Evolutionary conservation across 2,888 invertebrate genomes (phyloP).

Genomic region (Mechanitis messenoides): DNA sequence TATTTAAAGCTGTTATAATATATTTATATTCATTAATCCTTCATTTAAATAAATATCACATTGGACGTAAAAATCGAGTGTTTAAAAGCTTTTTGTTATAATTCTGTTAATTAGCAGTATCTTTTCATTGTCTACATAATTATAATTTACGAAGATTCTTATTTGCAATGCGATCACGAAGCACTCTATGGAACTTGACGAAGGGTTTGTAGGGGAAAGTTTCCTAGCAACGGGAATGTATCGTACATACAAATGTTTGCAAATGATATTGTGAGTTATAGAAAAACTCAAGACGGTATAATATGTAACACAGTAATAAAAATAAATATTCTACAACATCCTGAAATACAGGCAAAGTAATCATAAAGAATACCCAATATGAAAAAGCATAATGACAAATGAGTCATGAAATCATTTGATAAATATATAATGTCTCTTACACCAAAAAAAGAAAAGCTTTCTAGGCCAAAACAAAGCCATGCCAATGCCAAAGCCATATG

Average conservation of each 20-base stretch:
- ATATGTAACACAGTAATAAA: neutral
- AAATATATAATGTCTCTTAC: no score
- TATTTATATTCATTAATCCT: no score
- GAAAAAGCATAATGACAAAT: no score
- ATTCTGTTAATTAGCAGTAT: constrained; percentile 1
- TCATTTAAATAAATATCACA: no score
- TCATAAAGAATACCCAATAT: no score
- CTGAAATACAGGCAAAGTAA: neutral
- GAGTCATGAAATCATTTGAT: no score
- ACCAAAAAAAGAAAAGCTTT: no score
- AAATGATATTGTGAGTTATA: constrained; percentile 26
- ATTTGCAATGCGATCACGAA: constrained; percentile 67
- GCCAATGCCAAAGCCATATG: no score
- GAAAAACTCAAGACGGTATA: constrained; percentile 6
- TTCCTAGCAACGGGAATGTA: constrained; percentile 47
- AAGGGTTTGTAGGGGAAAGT: constrained; percentile 69
- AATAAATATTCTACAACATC: neutral
- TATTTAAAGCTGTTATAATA: no score
- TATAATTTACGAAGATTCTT: constrained; percentile 35
- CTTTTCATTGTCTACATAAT: constrained; percentile 19
- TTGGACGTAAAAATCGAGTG: no score
- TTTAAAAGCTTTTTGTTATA: neutral
- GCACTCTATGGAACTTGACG: constrained; percentile 67
- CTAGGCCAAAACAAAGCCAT: no score
- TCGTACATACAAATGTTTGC: constrained; percentile 63